These are phyloP conservation scores for Sebastes vulpes DNA, from an alignment of 2,797 vertebrate species.

Conservation along the genomic window DNA sequence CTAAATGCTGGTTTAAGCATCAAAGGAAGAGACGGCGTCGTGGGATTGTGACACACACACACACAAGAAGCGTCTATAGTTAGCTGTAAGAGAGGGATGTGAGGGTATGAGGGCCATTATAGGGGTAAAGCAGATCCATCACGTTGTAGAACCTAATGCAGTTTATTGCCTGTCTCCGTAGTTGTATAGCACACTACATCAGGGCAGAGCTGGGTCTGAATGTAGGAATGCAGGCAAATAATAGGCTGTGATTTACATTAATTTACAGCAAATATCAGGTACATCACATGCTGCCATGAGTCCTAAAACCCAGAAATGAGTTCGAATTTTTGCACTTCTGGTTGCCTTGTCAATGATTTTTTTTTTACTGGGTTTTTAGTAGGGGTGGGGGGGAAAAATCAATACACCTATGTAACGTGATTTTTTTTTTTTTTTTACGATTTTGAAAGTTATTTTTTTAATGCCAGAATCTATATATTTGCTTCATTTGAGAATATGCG, in stretches of 20 bases:
- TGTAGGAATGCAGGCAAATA: not conserved
- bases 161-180: not conserved
- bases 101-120: not conserved
- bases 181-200: not conserved
- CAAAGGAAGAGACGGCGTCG: not conserved
- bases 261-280: not conserved
- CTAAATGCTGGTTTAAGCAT: conserved; percentile 13
- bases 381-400: no score
- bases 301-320: no score
- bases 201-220: not conserved
- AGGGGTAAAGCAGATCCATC: not conserved
- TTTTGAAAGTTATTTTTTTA: no score
- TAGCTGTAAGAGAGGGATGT: not conserved
- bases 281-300: no score
- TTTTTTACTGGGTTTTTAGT: no score
- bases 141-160: not conserved
- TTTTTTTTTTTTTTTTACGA: no score
- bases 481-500: no score
- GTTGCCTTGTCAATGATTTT: no score
- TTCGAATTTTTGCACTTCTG: no score
- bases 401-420: no score
- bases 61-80: not conserved
- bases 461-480: no score
- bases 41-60: not conserved
- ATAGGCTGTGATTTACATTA: not conserved